Evolutionary conservation across 2,888 invertebrate genomes (phyloP), one percentile per base, ranked within the genome.

Genomic region (Lottia gigantea): DNA sequence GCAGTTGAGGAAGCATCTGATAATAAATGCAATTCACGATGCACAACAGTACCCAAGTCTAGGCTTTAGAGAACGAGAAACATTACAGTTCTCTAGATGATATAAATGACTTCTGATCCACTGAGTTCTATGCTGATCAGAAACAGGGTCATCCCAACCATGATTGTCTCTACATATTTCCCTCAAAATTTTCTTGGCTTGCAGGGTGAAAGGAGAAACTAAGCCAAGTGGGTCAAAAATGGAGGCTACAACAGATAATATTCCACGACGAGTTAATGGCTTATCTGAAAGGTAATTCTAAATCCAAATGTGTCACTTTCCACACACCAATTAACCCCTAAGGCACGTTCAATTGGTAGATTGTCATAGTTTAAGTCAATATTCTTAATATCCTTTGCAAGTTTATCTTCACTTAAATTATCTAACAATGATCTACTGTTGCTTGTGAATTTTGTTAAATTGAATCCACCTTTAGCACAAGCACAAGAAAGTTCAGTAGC

Each of bases 1-100:
- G 70, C 76, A 23, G 47, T 15, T 12, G 74, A 70, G 16, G 72
- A 70, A 3, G 73, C 73, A 62, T 75, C 75, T 12, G 71, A 67
- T 55, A 75, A 71, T 15, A 40, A n/a, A 68, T 75, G 72, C 4
- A 74, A 23, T 49, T 74, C 64, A 40, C 68, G 68, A 11, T 67
- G 45, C 3, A 26, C 19, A 1, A 67, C 26, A 1, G 63, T n/a
- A n/a, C 65, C 70, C 63, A 74, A 72, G 14, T 71, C 26, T 12
- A 19, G 71, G 67, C 23, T 73, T 67, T 16, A 62, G 46, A 62
- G 71, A 72, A 66, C 75, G 26, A 14, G 64, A 46, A 16, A 75
- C 69, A 23, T 19, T 11, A 55, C n/a, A 2, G 1, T 15, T 11
- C 15, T 62, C 61, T 8, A 67, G 8, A 6, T 23, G 6, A n/a